Evolutionary conservation across 2,888 invertebrate species (phyloP).

Genomic region (Caenorhabditis sp.): DNA sequence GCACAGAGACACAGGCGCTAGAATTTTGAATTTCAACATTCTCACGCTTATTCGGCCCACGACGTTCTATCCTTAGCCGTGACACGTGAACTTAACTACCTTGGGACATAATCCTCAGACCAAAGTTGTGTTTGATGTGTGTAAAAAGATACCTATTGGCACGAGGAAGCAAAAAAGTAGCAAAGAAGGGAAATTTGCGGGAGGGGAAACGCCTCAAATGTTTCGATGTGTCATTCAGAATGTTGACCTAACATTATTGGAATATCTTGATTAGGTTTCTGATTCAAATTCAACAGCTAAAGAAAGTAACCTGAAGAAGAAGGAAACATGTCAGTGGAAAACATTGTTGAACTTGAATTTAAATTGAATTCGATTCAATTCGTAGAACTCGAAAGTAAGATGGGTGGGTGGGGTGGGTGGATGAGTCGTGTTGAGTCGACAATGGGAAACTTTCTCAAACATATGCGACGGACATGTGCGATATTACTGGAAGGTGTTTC

Average conservation of each 20-base stretch:
- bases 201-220: too few relatives aligned
- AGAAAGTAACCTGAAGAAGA: neutral
- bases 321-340: conserved; percentile 27
- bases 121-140: conserved; percentile 1
- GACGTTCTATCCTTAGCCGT: conserved; percentile 32
- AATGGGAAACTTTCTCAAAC: conserved; percentile 22
- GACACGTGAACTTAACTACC: neutral
- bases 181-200: neutral
- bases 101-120: neutral
- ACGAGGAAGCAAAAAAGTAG: conserved; percentile 12
- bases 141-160: conserved; percentile 47
- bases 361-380: conserved; percentile 42
- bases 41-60: conserved; percentile 28
- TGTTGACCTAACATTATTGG: conserved; percentile 50
- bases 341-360: neutral
- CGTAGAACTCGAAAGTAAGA: neutral
- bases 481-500: neutral
- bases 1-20: conserved; percentile 4
- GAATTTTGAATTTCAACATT: conserved; percentile 36
- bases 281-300: neutral
- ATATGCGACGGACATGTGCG: conserved; percentile 15
- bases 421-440: conserved; percentile 5
- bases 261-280: conserved; percentile 9
- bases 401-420: conserved; percentile 40
- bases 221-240: conserved; percentile 27